phyloP scores from a whole-genome alignment of 2,797 vertebrate species.

The Cirrhinus mrigala region DNA sequence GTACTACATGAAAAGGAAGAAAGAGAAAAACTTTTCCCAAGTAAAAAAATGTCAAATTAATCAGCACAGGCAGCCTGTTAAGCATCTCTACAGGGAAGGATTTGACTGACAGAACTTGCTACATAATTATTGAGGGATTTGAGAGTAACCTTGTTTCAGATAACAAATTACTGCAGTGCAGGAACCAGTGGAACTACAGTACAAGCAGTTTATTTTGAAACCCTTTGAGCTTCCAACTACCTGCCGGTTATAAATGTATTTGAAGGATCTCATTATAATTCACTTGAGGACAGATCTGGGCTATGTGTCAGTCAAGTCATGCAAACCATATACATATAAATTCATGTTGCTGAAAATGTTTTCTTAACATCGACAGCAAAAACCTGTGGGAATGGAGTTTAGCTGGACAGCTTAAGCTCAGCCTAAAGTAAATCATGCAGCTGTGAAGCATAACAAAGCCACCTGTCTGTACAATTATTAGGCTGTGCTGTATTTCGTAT shows the following conservation, averaged over 20 bases:
- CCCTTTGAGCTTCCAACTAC: conserved; percentile 30
- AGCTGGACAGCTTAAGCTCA: conserved; percentile 5
- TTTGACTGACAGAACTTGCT: conserved; percentile 51
- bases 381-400: conserved; percentile 15
- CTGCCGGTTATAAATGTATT: conserved; percentile 29
- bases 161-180: conserved; percentile 30
- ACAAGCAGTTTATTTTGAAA: conserved; percentile 25
- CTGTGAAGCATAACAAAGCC: conserved; percentile 7
- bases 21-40: not conserved
- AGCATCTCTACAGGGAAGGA: conserved; percentile 42
- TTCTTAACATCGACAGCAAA: not conserved
- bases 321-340: conserved; percentile 2
- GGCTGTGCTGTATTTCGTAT: conserved; percentile 21
- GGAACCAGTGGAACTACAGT: conserved; percentile 13
- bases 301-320: conserved; percentile 20
- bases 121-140: conserved; percentile 35
- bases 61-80: conserved; percentile 56
- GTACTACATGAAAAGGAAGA: not conserved
- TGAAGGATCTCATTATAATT: conserved; percentile 20
- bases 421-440: conserved; percentile 22
- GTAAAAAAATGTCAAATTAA: conserved; percentile 63
- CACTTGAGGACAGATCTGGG: conserved; percentile 15
- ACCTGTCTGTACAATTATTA: conserved; percentile 10
- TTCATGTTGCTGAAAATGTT: not conserved
- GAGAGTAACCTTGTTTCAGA: conserved; percentile 38